Conservation (phyloP, 2,888 invertebrate genomes). For the Ophonus ardosiacus region DNA sequence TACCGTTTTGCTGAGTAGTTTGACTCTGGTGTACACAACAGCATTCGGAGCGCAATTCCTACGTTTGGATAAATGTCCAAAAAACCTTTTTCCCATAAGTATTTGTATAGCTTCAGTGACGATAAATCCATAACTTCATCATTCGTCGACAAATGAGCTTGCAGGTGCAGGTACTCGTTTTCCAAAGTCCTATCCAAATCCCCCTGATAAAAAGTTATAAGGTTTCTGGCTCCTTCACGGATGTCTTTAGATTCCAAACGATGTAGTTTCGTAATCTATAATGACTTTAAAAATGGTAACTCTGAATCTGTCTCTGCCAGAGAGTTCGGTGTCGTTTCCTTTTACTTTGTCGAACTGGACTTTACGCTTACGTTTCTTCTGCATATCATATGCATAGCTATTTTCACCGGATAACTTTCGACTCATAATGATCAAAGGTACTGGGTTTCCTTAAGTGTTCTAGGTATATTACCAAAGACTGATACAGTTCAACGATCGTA, state of each 20-base stretch:
- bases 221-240: conserved; percentile 54
- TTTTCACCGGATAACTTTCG: conserved; percentile 44
- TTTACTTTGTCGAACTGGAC: conserved; percentile 58
- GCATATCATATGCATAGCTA: conserved; percentile 22
- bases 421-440: conserved; percentile 50
- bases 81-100: conserved; percentile 54
- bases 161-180: conserved; percentile 36
- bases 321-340: conserved; percentile 59
- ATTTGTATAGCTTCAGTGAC: conserved; percentile 57
- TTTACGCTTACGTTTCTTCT: conserved; percentile 47
- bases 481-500: conserved; percentile 63
- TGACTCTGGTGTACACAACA: conserved; percentile 43
- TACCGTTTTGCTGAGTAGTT: conserved; percentile 14
- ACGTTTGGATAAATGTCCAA: conserved; percentile 47
- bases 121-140: conserved; percentile 54
- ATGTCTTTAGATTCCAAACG: conserved; percentile 53
- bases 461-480: conserved; percentile 52
- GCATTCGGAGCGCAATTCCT: conserved; percentile 49
- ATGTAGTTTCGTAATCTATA: conserved; percentile 56
- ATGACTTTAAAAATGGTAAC: conserved; percentile 44
- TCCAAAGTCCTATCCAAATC: conserved; percentile 50
- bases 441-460: conserved; percentile 29
- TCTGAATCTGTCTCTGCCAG: conserved; percentile 18
- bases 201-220: conserved; percentile 20
- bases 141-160: not conserved